Evolutionary conservation across 2,797 vertebrate genomes (phyloP), one percentile per base, ranked within the genome.

Genomic region (Telmatherina bonti): DNA sequence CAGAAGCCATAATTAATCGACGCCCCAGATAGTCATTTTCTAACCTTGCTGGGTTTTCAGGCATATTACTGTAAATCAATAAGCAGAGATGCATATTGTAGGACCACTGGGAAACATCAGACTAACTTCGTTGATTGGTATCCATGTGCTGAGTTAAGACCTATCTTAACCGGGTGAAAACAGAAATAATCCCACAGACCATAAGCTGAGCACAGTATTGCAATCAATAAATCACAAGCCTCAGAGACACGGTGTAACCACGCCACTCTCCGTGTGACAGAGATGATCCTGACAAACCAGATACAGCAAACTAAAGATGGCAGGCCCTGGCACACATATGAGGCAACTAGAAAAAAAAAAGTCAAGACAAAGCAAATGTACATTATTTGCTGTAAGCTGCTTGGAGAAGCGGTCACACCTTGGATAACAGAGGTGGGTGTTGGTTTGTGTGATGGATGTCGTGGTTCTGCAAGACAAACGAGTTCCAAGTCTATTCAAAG

Each of bases 331-430:
- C 16, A 41, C 47, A 68, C 71, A 62, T 52, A 64, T 4, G 43
- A 70, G 27, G 30, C 47, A 5, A 22, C 9, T 73, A 71, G 72
- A 66, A 53, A 55, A 82, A 73, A 66, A 53, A 55, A 82, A 89
- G 88, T 88, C 81, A 85, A 62, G 81, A 65, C 67, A 77, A 62
- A 68, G 52, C 79, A 85, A 87, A 86, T 31, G 15, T n/a, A 36
- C 1, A 38, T 55, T 61, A 36, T 78, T 72, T 75, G 43, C 77
- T 33, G 60, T 60, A 67, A 76, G 55, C 54, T 71, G 69, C 67
- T 81, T 68, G 35, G 45, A 69, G 66, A 82, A 24, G 26, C 30
- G 12, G 78, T 82, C 78, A 87, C 83, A 78, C 85, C 88, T 79
- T 64, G 18, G 29, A 69, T 79, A 67, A 54, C 78, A 67, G 47